Base-by-base conservation (phyloP, 30 jellyfish, hydroid and myxozoan genomes). In the Mastigias papua region DNA sequence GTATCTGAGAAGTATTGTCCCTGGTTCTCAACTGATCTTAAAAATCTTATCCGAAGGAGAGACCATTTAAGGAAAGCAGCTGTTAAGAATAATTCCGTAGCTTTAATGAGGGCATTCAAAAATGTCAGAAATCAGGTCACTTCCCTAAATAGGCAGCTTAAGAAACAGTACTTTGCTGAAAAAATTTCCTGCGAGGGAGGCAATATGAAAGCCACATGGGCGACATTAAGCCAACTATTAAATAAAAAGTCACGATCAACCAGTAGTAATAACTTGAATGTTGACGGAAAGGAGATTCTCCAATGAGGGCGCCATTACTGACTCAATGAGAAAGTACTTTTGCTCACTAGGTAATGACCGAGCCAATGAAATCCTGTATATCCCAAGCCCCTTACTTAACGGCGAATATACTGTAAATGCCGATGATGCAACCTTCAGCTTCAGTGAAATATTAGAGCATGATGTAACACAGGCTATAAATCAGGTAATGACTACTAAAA, bases 21-120 rank as follows among this genome's bases (percentile, higher is more conserved):
- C 30, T 57, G 69, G 69, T 3, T 57, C 69, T 57, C 69, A 57
- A 57, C 69, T 22, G 69, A 19, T 57, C 69, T 57, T 57, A 57
- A 19, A 57, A 22, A 57, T 57, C 69, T 57, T 22, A 57, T 57
- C 30, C 69, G 69, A 19, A 16, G 30, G 27, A 57, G 69, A 22
- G 69, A 57, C 30, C 27, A 57, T 57, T 19, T 57, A 4, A 19
- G 17, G 30, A 22, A 57, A 57, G 17, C 69, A 57, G 69, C 69
- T 57, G 30, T 57, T 22, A 57, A 19, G 17, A 57, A 57, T 22
- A 57, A 22, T 16, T 57, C 23, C 30, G 23, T 19, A 19, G 23
- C 27, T 57, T 22, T 57, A 22, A 57, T 57, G 69, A 57, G 30
- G 30, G 23, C 69, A 16, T 57, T 3, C 30, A 8, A 57, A 57